These are phyloP conservation scores for Psophia crepitans DNA, from an alignment of 2,113 vertebrate genomes.

Conservation along the genomic window DNA sequence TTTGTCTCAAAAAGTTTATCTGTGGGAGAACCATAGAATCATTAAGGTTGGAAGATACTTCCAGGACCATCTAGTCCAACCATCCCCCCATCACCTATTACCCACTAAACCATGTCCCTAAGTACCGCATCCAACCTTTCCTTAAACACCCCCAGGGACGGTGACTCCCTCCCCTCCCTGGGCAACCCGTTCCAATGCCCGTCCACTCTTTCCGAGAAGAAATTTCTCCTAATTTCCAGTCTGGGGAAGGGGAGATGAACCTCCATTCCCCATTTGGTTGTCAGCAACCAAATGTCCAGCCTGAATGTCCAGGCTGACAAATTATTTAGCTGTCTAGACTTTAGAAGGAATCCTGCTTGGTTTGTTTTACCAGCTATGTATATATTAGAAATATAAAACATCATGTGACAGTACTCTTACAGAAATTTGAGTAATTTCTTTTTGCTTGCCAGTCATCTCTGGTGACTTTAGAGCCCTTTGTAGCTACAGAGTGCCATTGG, in stretches of 20 bases:
- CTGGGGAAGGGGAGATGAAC: background rate
- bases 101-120: no score
- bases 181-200: no score
- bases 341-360: background rate
- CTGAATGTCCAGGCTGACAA: background rate
- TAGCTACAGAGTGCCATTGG: background rate
- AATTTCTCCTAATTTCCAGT: no score
- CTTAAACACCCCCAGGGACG: no score
- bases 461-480: background rate
- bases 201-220: no score
- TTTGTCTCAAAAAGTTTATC: background rate
- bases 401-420: background rate
- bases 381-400: background rate
- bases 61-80: no score
- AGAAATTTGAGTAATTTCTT: background rate
- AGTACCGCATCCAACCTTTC: no score
- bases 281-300: no score
- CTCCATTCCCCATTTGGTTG: background rate
- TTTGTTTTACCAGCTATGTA: background rate
- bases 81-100: no score
- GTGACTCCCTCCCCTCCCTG: no score
- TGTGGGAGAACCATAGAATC: no score
- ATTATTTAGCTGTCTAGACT: background rate
- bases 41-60: no score
- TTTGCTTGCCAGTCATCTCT: background rate